Evolutionary conservation across 2,113 vertebrate genomes (phyloP).

Genomic region (Sinocyclocheilus anshuiensis): DNA sequence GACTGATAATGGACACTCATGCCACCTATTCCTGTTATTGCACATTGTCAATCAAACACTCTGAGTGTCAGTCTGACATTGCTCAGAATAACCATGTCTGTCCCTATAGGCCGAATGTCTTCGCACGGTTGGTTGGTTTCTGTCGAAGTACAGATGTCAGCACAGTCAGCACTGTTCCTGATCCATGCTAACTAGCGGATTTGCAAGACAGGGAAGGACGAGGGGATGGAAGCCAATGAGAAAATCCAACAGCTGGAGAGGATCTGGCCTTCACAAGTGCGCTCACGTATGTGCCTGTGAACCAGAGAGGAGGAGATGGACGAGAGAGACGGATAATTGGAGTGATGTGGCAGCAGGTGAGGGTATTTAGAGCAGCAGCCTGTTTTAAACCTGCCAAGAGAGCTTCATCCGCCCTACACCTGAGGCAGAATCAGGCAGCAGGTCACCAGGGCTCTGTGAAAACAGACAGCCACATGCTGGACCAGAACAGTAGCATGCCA

Average conservation of each 20-base stretch:
- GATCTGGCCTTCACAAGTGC: neutral
- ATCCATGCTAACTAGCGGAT: conserved; percentile 11
- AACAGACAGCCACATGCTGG: conserved; percentile 8
- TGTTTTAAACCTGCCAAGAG: conserved; percentile 5
- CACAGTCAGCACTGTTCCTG: neutral
- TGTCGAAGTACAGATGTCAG: conserved; percentile 28
- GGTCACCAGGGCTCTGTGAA: neutral
- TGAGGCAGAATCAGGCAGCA: conserved; percentile 1
- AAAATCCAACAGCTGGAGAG: neutral
- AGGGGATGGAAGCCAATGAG: neutral
- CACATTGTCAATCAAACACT: conserved; percentile 34
- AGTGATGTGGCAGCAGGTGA: conserved; percentile 8
- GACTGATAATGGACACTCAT: conserved; percentile 25
- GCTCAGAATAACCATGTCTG: conserved; percentile 27
- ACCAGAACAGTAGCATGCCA: neutral
- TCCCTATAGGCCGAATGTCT: conserved; percentile 2
- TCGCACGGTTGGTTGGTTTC: neutral
- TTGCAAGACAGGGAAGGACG: neutral
- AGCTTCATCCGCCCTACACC: neutral
- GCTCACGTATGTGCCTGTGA: neutral
- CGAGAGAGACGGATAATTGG: conserved; percentile 2
- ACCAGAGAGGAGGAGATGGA: neutral
- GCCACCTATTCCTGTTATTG: neutral
- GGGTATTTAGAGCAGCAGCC: conserved; percentile 13
- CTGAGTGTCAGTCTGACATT: neutral